Conservation (phyloP, 2,888 invertebrate genomes). For the Panorpa germanica region DNA sequence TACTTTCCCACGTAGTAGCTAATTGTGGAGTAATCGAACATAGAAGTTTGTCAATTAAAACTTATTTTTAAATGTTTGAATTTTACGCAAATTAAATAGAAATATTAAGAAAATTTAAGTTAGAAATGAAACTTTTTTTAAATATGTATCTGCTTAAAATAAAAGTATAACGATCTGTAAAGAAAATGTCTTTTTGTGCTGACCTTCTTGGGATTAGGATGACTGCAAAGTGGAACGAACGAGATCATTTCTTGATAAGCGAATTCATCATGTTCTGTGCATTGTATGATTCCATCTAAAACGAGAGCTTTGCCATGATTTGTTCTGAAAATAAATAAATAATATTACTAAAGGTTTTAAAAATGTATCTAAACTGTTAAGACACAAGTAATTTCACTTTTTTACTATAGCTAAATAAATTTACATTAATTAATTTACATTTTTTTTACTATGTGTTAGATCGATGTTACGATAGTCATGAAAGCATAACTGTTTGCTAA, state of each 20-base stretch:
- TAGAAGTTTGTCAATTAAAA: too few species aligned
- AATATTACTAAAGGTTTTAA: constrained; percentile 14
- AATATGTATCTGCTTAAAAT: background rate
- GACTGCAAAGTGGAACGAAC: constrained; percentile 79
- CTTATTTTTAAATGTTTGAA: too few species aligned
- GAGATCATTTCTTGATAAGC: constrained; percentile 98
- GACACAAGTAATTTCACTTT: background rate
- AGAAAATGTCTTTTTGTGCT: constrained; percentile 60
- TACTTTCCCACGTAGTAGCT: too few species aligned
- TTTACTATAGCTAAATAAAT: background rate
- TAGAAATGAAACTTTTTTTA: too few species aligned
- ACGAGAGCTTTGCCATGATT: constrained; percentile 74
- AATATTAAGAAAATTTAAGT: too few species aligned
- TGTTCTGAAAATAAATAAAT: constrained; percentile 29
- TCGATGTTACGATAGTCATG: background rate
- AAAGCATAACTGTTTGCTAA: background rate
- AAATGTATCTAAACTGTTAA: constrained; percentile 5
- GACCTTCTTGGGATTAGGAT: constrained; percentile 78
- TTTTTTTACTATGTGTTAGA: too few species aligned
- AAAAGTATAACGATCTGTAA: constrained; percentile 13
- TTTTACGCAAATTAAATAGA: too few species aligned
- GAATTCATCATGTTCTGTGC: constrained; percentile 90
- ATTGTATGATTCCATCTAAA: constrained; percentile 92
- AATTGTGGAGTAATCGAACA: too few species aligned
- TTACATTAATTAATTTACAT: too few species aligned